phyloP scores from a whole-genome alignment of 1,140 invertebrate genomes.

The Dufourea novaeangliae region DNA sequence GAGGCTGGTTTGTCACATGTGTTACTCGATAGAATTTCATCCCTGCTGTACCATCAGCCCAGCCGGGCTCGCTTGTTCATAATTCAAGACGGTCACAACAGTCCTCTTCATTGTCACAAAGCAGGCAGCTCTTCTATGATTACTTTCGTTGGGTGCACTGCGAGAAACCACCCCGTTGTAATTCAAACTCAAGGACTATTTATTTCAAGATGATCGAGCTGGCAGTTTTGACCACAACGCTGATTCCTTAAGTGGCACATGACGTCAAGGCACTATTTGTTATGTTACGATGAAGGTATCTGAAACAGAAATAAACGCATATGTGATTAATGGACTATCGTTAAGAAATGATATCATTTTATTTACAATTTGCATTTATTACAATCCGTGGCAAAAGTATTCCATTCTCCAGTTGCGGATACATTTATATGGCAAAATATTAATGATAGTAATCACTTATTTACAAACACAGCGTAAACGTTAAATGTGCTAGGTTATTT shows the following conservation, averaged over 20 bases:
- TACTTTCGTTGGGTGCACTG: slow-evolving; percentile 1
- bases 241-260: neutral
- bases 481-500: too few relatives aligned
- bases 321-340: too few relatives aligned
- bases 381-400: too few relatives aligned
- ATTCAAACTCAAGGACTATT: slow-evolving; percentile 22
- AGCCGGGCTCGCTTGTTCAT: neutral
- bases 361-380: too few relatives aligned
- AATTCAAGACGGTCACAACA: neutral
- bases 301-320: slow-evolving; percentile 4
- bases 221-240: neutral
- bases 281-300: neutral
- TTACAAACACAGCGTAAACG: too few relatives aligned
- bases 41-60: neutral
- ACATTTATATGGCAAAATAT: too few relatives aligned
- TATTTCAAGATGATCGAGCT: neutral
- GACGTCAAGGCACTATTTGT: slow-evolving; percentile 28
- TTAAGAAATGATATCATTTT: too few relatives aligned
- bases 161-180: slow-evolving; percentile 14
- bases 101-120: slow-evolving; percentile 40
- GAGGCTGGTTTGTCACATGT: slow-evolving; percentile 30
- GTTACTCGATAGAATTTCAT: slow-evolving; percentile 20
- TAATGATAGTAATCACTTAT: too few relatives aligned
- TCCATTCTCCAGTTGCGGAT: too few relatives aligned
- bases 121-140: neutral